These are phyloP conservation scores for Oceanodroma tethys DNA, from an alignment of 2,113 vertebrate genomes.

Conservation along the genomic window DNA sequence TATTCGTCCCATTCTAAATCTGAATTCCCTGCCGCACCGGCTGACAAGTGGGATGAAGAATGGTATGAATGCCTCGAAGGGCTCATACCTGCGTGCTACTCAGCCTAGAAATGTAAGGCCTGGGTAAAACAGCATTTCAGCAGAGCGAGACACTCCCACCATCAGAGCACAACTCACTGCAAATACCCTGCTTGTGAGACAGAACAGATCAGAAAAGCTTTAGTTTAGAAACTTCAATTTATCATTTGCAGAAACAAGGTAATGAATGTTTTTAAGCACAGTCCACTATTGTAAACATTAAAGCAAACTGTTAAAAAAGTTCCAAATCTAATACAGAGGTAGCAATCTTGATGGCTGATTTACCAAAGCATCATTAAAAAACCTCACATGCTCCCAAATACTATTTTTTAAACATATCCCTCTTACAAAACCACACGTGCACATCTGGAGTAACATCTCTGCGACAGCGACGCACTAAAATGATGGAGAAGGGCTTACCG, in stretches of 20 bases:
- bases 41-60: neutral
- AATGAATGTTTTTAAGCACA: neutral
- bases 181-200: neutral
- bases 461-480: neutral
- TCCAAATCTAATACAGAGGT: neutral
- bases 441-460: neutral
- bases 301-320: neutral
- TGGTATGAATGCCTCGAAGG: neutral
- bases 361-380: neutral
- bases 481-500: neutral
- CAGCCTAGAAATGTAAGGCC: neutral
- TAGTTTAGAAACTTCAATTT: neutral
- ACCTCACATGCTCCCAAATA: neutral
- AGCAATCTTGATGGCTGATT: neutral
- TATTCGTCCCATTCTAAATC: neutral
- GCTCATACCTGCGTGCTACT: neutral
- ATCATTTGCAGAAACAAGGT: neutral
- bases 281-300: neutral
- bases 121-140: neutral
- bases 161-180: neutral
- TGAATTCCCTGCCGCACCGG: neutral
- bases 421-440: neutral
- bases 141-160: neutral
- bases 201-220: neutral
- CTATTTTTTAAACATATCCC: neutral